Conservation (phyloP, 1,140 invertebrate genomes). For the Himalopsyche phryganea region DNA sequence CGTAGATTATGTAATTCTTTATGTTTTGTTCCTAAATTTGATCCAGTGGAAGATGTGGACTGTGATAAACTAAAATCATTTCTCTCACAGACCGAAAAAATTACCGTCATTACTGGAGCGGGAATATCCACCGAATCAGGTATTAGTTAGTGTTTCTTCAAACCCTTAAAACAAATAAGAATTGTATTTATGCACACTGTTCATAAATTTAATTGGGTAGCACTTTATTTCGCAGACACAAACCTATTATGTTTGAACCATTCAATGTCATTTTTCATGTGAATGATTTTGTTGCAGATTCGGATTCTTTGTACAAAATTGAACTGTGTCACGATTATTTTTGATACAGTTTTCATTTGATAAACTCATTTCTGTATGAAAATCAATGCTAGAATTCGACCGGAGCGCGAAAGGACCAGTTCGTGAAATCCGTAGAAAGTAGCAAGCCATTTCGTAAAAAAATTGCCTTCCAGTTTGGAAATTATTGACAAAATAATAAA, state of each 20-base stretch:
- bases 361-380: too few relatives aligned
- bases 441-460: neutral
- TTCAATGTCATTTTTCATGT: neutral
- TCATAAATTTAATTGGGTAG: neutral
- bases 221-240: neutral
- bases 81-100: constrained; percentile 56
- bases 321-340: too few relatives aligned
- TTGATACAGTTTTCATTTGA: too few relatives aligned
- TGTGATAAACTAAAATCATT: constrained; percentile 64
- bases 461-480: neutral
- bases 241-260: neutral
- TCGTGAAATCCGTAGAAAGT: too few relatives aligned
- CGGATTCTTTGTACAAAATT: neutral
- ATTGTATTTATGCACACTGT: neutral
- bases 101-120: constrained; percentile 84
- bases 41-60: constrained; percentile 59
- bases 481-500: neutral
- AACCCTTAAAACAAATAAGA: neutral
- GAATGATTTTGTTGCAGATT: neutral
- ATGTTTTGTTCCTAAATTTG: constrained; percentile 69
- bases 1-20: constrained; percentile 19
- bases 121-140: constrained; percentile 92
- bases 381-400: too few relatives aligned
- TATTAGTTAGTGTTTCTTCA: constrained; percentile 34
- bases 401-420: too few relatives aligned